Conservation (phyloP, 2,113 vertebrate genomes). For the Athene noctua region DNA sequence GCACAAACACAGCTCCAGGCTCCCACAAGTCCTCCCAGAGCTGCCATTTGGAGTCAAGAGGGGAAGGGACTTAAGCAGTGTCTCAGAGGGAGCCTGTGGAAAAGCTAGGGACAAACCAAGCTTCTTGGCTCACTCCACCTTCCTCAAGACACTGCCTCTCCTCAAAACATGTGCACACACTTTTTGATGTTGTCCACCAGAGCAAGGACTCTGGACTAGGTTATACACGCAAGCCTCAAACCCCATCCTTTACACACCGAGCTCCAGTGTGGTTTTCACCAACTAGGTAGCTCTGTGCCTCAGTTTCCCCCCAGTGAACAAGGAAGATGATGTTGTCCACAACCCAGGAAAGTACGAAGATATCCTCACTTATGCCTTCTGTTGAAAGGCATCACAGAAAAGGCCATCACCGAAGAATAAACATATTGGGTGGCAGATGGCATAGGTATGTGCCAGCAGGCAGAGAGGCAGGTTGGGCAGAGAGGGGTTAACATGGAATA, state of each 20-base stretch:
- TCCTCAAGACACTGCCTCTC: background rate
- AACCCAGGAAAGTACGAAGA: background rate
- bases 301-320: background rate
- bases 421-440: background rate
- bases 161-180: accelerated
- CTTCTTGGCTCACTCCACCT: background rate
- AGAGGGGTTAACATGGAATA: background rate
- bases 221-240: background rate
- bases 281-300: background rate
- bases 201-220: background rate
- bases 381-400: background rate
- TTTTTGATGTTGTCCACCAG: background rate
- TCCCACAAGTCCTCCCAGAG: background rate
- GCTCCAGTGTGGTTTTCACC: background rate
- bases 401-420: background rate
- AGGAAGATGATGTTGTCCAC: background rate
- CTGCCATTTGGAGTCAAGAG: background rate
- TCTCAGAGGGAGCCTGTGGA: background rate
- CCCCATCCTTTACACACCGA: background rate
- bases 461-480: background rate
- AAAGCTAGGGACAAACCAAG: background rate
- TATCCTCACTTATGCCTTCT: background rate
- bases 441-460: background rate
- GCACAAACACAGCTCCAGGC: background rate
- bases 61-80: background rate